phyloP scores from a whole-genome alignment of 2,797 vertebrate species.

The Fistularia commersonii region DNA sequence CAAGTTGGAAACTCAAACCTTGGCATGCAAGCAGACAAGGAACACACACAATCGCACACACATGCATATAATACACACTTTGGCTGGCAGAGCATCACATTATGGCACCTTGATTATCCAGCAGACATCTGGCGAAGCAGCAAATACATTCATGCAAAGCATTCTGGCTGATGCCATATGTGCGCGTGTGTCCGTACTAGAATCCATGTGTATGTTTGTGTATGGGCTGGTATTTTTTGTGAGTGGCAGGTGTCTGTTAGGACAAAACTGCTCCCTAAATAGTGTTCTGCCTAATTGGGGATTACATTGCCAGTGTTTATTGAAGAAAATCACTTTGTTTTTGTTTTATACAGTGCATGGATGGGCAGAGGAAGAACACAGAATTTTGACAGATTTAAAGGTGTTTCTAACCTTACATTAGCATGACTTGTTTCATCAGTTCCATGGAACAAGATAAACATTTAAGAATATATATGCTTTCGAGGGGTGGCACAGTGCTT shows the following conservation, averaged over 20 bases:
- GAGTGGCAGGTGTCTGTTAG: constrained; percentile 48
- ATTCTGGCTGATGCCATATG: constrained; percentile 45
- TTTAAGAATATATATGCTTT: too few relatives aligned
- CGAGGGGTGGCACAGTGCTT: too few relatives aligned
- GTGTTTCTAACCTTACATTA: too few relatives aligned
- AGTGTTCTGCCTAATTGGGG: constrained; percentile 65
- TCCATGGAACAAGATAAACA: too few relatives aligned
- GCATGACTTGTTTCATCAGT: too few relatives aligned
- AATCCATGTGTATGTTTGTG: neutral
- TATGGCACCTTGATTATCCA: constrained; percentile 61
- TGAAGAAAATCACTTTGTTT: constrained; percentile 34
- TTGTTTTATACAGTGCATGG: constrained; percentile 22
- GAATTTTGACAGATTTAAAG: too few relatives aligned
- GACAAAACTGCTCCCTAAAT: constrained; percentile 69
- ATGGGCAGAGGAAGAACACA: constrained; percentile 8
- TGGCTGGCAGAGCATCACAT: constrained; percentile 50
- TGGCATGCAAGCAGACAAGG: constrained; percentile 24
- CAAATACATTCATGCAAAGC: constrained; percentile 51
- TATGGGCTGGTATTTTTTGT: neutral
- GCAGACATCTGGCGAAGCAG: constrained; percentile 67
- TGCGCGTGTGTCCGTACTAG: constrained; percentile 16
- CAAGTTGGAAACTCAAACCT: constrained; percentile 24
- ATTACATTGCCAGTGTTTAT: constrained; percentile 48
- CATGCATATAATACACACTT: constrained; percentile 11
- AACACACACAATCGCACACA: constrained; percentile 14